phyloP scores from a whole-genome alignment of 2,888 invertebrate genomes.

The Orchesellides sinensis region DNA sequence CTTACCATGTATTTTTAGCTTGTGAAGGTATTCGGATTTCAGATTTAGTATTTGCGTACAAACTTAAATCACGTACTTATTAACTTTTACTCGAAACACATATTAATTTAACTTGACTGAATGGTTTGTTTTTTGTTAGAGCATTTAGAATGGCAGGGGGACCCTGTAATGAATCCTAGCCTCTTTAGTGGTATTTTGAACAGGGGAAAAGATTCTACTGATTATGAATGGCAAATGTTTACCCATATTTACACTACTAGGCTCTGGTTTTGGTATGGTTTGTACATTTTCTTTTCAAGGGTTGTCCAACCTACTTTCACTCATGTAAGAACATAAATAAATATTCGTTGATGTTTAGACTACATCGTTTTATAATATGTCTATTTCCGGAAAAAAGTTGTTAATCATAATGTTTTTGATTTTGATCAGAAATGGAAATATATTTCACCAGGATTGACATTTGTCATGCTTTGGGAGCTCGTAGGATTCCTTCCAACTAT shows the following conservation, averaged over 20 bases:
- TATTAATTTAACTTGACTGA: background rate
- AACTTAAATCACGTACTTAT: too few species aligned
- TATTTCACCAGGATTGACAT: conserved; percentile 77
- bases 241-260: conserved; percentile 28
- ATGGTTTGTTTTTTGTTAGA: conserved; percentile 26
- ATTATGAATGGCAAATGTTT: conserved; percentile 84
- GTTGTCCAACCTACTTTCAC: conserved; percentile 27
- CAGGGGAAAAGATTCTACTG: conserved; percentile 82
- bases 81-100: too few species aligned
- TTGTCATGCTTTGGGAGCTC: conserved; percentile 78
- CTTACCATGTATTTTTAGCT: conserved; percentile 79
- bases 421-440: conserved; percentile 40
- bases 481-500: conserved; percentile 79
- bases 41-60: background rate
- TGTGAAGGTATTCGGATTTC: conserved; percentile 80
- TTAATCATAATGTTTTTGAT: conserved; percentile 22
- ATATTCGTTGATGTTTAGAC: background rate
- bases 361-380: background rate
- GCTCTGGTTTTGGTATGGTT: conserved; percentile 61
- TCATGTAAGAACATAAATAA: conserved; percentile 40
- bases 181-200: conserved; percentile 79
- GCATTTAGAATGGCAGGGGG: conserved; percentile 41
- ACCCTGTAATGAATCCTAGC: conserved; percentile 78
- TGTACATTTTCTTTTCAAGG: conserved; percentile 44
- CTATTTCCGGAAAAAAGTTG: background rate